These are phyloP conservation scores for Pluvianellus socialis DNA, from an alignment of 2,113 vertebrate species.

Conservation along the genomic window DNA sequence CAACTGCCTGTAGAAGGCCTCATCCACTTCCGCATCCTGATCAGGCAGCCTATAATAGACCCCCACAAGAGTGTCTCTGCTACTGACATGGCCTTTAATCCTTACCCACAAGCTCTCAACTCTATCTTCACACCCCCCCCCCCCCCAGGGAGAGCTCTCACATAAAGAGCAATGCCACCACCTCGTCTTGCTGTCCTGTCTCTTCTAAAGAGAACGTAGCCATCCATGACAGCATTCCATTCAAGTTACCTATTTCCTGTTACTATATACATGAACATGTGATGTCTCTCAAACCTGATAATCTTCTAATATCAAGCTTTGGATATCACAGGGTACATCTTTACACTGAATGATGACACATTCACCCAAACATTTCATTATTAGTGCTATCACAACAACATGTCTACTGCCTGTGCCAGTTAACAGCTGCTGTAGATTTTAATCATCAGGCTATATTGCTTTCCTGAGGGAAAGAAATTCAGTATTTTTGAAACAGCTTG, in stretches of 20 bases:
- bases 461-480: background rate
- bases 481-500: background rate
- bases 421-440: background rate
- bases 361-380: background rate
- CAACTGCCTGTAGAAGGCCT: too few relatives aligned
- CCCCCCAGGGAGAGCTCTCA: too few relatives aligned
- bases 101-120: too few relatives aligned
- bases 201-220: too few relatives aligned
- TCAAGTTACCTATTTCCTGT: background rate
- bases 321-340: background rate
- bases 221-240: too few relatives aligned
- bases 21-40: too few relatives aligned
- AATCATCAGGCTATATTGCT: background rate
- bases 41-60: too few relatives aligned
- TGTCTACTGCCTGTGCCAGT: background rate
- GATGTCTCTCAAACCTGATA: background rate
- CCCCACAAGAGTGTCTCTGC: too few relatives aligned
- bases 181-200: too few relatives aligned
- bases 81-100: too few relatives aligned
- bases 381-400: background rate
- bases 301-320: rapidly evolving
- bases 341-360: background rate
- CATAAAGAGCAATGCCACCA: too few relatives aligned
- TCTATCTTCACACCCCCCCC: too few relatives aligned
- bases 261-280: background rate